Base-by-base conservation (phyloP, 1,140 invertebrate genomes). In the Ladona fulva region DNA sequence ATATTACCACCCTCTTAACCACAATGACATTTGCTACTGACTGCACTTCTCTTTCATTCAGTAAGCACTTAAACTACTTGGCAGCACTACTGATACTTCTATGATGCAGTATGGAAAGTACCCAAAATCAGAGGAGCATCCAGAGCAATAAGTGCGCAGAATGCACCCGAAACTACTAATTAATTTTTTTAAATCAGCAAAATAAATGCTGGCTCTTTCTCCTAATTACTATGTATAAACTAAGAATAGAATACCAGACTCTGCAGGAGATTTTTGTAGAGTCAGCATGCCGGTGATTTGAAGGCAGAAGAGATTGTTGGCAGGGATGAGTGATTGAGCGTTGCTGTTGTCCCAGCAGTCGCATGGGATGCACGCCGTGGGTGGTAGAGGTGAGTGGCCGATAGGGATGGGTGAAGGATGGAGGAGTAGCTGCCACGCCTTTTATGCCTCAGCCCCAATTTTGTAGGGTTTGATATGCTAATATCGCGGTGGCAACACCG, bases 221-320 rank as follows among this genome's bases (percentile, higher is more conserved):
- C 52, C 52, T 66, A 66, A 66, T 66, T 66, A 66, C 52, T 66
- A 66, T 66, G 52, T 66, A 66, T 19, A 66, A 66, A 66, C 52
- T 66, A 66, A 66, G 52, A 66, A 22, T 66, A 66, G 52, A 66
- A 66, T 66, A 66, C 52, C 52, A 66, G 52, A 66, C 52, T 66
- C 52, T 66, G 52, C 52, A 66, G 52, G 14, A 66, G 52, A 37
- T 66, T 66, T 66, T 66, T 66, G 52, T 66, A 66, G 52, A 66
- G 52, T 66, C 52, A 66, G 52, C 52, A 66, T 66, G 52, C 52
- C 52, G 52, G 52, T 66, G 52, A 66, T 66, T 66, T 66, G 52
- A 66, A 66, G 52, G 52, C 52, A 66, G 52, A 66, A 66, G 52
- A 66, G 52, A 66, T 66, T 66, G 52, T 66, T 66, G 52, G 52